A percentile compares a stretch with the other conserved stretches of the same genome.
Conservation (phyloP, 2,797 vertebrate species). For the Hirundo rustica region DNA sequence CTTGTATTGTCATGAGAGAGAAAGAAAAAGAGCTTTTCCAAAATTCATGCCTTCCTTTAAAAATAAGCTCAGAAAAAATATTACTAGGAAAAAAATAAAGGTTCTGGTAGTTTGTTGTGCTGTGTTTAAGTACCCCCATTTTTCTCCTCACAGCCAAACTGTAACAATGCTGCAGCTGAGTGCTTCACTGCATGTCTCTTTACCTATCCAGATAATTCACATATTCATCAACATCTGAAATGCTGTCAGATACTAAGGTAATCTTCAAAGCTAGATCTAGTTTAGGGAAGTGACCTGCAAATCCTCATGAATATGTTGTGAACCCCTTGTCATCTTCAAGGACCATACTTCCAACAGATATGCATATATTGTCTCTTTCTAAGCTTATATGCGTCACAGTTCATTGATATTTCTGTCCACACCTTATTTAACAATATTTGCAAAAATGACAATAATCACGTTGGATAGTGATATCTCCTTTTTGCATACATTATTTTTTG, state of each 20-base stretch:
- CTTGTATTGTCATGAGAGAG: background rate
- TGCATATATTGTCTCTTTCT: conserved; percentile 4
- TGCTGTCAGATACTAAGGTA: conserved; percentile 10
- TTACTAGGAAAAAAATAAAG: background rate
- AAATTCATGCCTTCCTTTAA: background rate
- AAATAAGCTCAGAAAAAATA: background rate
- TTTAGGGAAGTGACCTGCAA: conserved; percentile 35
- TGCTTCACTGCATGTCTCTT: background rate
- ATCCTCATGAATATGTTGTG: background rate
- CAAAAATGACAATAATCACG: background rate
- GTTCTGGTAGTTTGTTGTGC: background rate
- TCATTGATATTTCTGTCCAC: conserved; percentile 17
- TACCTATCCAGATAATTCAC: background rate
- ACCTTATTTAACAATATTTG: background rate
- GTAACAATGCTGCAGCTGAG: background rate
- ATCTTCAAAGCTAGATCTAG: conserved; percentile 11
- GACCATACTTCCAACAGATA: background rate
- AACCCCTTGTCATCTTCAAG: conserved; percentile 51
- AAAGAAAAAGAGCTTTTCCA: background rate
- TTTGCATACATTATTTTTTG: background rate
- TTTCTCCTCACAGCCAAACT: background rate
- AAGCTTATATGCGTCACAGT: background rate
- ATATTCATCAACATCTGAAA: conserved; percentile 10
- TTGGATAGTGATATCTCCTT: background rate
- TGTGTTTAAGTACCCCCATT: background rate